A percentile compares a stretch with the other conserved stretches of the same genome.
These are phyloP conservation scores for Myocastor coypus DNA, from an alignment of 2,113 vertebrate genomes.

Conservation along the genomic window DNA sequence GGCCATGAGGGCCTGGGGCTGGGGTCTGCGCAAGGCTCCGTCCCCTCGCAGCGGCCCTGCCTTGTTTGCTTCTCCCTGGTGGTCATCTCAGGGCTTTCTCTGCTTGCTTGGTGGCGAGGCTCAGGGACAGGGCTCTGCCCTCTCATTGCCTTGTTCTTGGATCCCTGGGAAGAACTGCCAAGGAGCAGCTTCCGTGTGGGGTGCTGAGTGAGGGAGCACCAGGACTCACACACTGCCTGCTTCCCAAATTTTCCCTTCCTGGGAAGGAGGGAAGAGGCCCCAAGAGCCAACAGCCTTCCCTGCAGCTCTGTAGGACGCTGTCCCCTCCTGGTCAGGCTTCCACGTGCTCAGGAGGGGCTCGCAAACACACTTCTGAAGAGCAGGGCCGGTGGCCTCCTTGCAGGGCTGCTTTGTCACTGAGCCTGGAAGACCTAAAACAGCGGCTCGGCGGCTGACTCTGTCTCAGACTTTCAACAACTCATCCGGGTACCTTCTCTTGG, in stretches of 20 bases:
- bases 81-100: not conserved
- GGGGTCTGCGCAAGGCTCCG: not conserved
- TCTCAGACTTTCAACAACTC: not conserved
- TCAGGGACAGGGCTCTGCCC: not conserved
- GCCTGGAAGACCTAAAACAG: not conserved
- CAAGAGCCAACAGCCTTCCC: not conserved
- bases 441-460: not conserved
- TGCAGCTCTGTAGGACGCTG: not conserved
- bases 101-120: not conserved
- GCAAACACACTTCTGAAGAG: not conserved
- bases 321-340: not conserved
- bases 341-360: not conserved
- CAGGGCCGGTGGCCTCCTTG: not conserved
- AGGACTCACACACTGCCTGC: not conserved
- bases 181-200: not conserved
- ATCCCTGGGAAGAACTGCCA: not conserved
- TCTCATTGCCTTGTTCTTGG: not conserved
- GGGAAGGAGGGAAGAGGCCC: not conserved
- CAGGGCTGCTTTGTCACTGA: not conserved
- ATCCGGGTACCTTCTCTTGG: not conserved
- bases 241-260: not conserved
- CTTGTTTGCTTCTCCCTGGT: not conserved
- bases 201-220: not conserved
- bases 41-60: not conserved
- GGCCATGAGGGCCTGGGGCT: accelerated